Percentiles rank a stretch among this genome's conserved stretches.
These are phyloP conservation scores for Psittacula echo DNA, from an alignment of 2,797 vertebrate species.

Conservation along the genomic window DNA sequence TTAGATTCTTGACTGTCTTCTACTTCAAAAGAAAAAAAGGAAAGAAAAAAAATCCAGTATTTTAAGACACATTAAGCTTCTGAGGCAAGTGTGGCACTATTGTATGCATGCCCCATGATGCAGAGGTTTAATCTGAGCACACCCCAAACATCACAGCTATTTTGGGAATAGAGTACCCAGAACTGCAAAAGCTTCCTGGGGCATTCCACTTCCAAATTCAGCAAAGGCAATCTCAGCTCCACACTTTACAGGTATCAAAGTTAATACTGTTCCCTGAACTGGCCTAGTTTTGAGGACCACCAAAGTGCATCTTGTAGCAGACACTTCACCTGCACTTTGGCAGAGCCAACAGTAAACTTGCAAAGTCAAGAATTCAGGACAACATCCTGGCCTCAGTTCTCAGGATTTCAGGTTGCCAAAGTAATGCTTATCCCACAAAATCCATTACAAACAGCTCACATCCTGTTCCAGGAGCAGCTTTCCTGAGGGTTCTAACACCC, in stretches of 20 bases:
- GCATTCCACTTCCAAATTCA: neutral
- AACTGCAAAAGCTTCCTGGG: neutral
- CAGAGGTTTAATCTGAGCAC: neutral
- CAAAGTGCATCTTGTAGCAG: rapidly evolving
- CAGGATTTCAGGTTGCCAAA: neutral
- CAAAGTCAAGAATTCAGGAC: neutral
- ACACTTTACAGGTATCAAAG: neutral
- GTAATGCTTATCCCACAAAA: neutral
- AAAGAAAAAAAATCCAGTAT: rapidly evolving
- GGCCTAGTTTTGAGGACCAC: neutral
- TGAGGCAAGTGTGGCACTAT: neutral
- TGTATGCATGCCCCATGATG: rapidly evolving
- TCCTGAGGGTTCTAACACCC: neutral
- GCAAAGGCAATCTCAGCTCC: neutral
- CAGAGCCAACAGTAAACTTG: neutral
- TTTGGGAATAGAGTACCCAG: neutral
- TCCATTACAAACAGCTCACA: neutral
- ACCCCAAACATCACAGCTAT: neutral
- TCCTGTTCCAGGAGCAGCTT: neutral
- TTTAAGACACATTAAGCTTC: neutral
- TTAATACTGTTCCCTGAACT: too few relatives aligned
- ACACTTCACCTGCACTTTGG: neutral
- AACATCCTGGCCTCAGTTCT: neutral
- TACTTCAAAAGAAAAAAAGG: neutral
- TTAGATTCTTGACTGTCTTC: neutral